Conservation (phyloP, 2,888 invertebrate species). For the Caprella mutica region DNA sequence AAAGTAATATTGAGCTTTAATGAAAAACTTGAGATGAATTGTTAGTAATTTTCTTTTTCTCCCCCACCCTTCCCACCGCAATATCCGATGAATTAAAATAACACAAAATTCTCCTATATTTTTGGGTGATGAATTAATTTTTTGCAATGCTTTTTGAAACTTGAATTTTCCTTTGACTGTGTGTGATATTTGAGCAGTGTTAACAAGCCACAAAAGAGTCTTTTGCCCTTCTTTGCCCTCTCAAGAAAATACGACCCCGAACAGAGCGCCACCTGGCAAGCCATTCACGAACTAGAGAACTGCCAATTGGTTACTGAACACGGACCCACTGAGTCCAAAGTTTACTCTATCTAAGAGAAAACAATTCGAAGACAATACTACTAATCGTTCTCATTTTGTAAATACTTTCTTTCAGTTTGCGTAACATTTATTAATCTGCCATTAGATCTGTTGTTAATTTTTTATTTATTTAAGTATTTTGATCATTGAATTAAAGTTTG, state of each 20-base stretch:
- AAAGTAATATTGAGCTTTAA: no score
- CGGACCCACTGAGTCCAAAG: constrained; percentile 33
- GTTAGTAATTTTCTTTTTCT: no score
- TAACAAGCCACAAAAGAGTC: constrained; percentile 29
- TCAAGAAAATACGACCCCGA: constrained; percentile 31
- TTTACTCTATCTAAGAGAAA: constrained; percentile 30
- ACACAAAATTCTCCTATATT: no score
- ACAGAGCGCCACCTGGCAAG: constrained; percentile 33
- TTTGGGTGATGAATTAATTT: no score
- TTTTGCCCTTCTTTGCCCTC: constrained; percentile 22
- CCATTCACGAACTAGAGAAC: constrained; percentile 32
- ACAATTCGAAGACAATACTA: no score
- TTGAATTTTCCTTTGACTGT: no score
- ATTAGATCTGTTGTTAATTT: neutral
- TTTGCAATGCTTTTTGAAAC: no score
- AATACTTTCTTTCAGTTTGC: neutral
- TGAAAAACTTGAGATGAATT: no score
- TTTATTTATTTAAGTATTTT: neutral
- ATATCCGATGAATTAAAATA: no score
- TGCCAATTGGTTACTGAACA: constrained; percentile 33
- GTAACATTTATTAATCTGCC: neutral
- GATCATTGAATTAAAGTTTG: no score
- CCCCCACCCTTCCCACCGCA: no score
- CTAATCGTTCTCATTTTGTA: no score
- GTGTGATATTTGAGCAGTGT: constrained; percentile 14